Conservation (phyloP, 2,888 invertebrate species). For the Pocota personata region DNA sequence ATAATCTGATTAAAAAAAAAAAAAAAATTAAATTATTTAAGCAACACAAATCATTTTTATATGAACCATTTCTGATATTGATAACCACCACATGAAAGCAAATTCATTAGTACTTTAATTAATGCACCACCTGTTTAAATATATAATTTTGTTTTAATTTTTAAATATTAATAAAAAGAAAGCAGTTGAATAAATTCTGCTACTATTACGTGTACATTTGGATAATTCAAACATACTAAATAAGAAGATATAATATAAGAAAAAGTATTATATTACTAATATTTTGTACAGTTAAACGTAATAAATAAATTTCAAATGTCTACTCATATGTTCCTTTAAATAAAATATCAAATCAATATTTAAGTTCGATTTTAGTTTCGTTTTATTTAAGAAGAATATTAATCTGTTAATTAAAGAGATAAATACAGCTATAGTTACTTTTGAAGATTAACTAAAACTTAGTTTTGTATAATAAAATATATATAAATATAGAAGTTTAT, state of each 20-base stretch:
- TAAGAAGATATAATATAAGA: conserved; percentile 27
- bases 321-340: conserved; percentile 70
- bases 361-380: conserved; percentile 26
- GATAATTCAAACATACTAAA: conserved; percentile 26
- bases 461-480: conserved; percentile 53
- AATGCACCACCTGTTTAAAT: conserved; percentile 52
- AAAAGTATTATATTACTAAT: conserved; percentile 47
- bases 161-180: background rate
- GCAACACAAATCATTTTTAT: background rate
- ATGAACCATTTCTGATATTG: conserved; percentile 29
- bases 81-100: conserved; percentile 48
- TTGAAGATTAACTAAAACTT: conserved; percentile 1
- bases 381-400: background rate
- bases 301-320: conserved; percentile 44
- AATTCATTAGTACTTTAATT: conserved; percentile 53
- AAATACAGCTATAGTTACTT: conserved; percentile 29
- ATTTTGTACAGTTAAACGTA: conserved; percentile 65
- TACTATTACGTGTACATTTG: conserved; percentile 57
- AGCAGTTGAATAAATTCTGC: conserved; percentile 33
- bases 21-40: background rate
- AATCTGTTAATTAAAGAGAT: conserved; percentile 34
- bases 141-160: conserved; percentile 18
- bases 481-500: conserved; percentile 8
- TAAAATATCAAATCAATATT: conserved; percentile 2
- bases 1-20: background rate